Evolutionary conservation across 2,113 vertebrate genomes (phyloP), one percentile per base, ranked within the genome.

Genomic region (Dolichotis patagonum): DNA sequence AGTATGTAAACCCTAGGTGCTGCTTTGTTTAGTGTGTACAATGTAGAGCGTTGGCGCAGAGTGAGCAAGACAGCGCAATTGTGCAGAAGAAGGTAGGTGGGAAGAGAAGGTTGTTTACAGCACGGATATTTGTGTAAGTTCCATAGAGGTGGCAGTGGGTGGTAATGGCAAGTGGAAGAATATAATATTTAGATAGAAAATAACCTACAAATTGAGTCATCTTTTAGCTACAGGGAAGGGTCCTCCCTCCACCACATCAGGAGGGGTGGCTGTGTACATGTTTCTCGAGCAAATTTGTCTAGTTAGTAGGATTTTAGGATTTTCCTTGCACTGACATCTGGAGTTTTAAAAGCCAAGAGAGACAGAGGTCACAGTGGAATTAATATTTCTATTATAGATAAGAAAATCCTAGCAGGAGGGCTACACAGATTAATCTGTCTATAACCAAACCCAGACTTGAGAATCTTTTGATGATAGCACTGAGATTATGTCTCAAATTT

Each of bases 301-400:
- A 13, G 6, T 16, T 38, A 28, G 5, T 92, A 10, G 46, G 41
- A 62, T 63, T 95, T 89, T 43, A 62, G 58, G 95, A 35, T 56
- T 78, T 90, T 92, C 88, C 11, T 35, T 92, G 46, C 19, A 41
- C 78, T 62, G 20, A 67, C 38, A 60, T 73, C 49, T 83, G 32
- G 5, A 78, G 5, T 73, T 94, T 41, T 63, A 83, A 92, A 94
- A 85, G 19, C 43, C 85, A 62, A 82, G 46, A 82, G 49, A 87
- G 46, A 63, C 10, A 81, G 88, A 75, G 10, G 24, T 78, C 52
- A 75, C 58, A 32, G 38, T 62, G 16, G 30, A 94, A 90, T 94
- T 69, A 82, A 67, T 94, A 88, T 90, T 96, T 96, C 86, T 90
- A 85, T 96, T 85, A 88, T 28, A 94, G 81, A 92, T 90, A 87